Percentiles rank a stretch among this genome's conserved stretches.
These are phyloP conservation scores for Eulemur macaco DNA, from an alignment of 2,113 vertebrate genomes.

Conservation along the genomic window DNA sequence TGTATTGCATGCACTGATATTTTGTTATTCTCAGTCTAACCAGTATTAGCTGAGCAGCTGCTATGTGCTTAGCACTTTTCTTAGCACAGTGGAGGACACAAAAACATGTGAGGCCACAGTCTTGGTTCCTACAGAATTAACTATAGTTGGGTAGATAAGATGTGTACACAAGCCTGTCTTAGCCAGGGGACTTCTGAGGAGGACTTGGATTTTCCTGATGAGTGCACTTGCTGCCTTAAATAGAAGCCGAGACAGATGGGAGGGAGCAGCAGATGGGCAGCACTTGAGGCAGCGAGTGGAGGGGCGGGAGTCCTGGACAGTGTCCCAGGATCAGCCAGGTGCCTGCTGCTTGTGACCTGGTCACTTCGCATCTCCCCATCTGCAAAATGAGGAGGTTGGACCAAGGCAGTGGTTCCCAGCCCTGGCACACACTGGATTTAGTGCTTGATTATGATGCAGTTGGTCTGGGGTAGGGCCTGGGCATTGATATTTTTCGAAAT, in stretches of 20 bases:
- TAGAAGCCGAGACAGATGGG: constrained; percentile 58
- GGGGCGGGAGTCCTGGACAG: constrained; percentile 21
- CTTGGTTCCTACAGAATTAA: background rate
- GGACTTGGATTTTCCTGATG: constrained; percentile 52
- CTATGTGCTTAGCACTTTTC: background rate
- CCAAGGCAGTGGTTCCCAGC: background rate
- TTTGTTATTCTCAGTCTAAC: background rate
- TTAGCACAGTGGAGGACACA: background rate
- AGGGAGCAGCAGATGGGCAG: constrained; percentile 51
- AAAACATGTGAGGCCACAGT: background rate
- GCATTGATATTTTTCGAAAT: background rate
- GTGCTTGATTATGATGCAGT: background rate
- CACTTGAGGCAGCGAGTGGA: background rate
- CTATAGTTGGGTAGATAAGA: background rate
- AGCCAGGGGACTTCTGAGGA: background rate
- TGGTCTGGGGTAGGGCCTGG: background rate
- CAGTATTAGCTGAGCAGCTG: background rate
- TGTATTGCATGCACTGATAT: background rate
- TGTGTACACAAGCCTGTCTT: background rate
- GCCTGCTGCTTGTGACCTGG: constrained; percentile 48
- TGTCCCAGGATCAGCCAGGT: constrained; percentile 16
- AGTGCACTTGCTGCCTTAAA: constrained; percentile 47
- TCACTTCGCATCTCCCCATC: background rate
- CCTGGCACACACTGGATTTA: background rate
- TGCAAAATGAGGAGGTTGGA: background rate